A percentile compares a stretch with the other conserved stretches of the same genome.
Evolutionary conservation across 2,113 vertebrate species (phyloP).

Genomic region (Brachyhypopomus occidentalis): DNA sequence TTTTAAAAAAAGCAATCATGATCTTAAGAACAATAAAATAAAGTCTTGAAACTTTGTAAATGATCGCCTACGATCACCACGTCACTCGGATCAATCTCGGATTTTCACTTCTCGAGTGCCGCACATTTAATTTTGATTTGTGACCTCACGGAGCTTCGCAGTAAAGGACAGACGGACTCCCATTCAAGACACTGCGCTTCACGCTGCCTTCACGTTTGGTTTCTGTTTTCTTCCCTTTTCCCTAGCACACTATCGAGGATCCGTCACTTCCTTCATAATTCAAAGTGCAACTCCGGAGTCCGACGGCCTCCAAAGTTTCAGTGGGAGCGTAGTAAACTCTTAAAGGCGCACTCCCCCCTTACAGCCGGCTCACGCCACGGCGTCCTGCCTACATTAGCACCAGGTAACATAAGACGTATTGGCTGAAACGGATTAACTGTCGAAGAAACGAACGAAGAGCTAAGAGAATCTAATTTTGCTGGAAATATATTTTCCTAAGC

Average conservation of each 20-base stretch:
- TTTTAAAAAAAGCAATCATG: background rate
- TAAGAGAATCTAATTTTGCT: too few species aligned
- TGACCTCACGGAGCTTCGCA: background rate
- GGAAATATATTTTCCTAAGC: too few species aligned
- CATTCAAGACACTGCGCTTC: conserved; percentile 40
- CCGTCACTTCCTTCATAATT: conserved; percentile 86
- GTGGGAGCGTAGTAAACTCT: conserved; percentile 71
- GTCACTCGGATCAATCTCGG: conserved; percentile 35
- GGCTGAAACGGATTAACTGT: too few species aligned
- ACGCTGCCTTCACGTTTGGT: conserved; percentile 62
- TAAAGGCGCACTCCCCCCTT: conserved; percentile 76
- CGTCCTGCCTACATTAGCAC: too few species aligned
- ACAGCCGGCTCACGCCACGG: background rate
- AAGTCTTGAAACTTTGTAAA: background rate
- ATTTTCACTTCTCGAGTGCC: background rate
- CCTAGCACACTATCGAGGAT: conserved; percentile 60
- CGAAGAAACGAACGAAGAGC: too few species aligned
- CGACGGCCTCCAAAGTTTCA: conserved; percentile 68
- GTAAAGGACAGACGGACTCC: conserved; percentile 1
- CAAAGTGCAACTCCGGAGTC: conserved; percentile 59
- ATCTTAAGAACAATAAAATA: background rate
- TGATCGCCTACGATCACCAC: background rate
- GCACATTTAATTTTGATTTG: background rate
- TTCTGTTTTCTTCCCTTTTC: conserved; percentile 45
- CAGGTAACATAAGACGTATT: too few species aligned